phyloP scores from a whole-genome alignment of 2,888 invertebrate species.

The Fabriciana adippe region DNA sequence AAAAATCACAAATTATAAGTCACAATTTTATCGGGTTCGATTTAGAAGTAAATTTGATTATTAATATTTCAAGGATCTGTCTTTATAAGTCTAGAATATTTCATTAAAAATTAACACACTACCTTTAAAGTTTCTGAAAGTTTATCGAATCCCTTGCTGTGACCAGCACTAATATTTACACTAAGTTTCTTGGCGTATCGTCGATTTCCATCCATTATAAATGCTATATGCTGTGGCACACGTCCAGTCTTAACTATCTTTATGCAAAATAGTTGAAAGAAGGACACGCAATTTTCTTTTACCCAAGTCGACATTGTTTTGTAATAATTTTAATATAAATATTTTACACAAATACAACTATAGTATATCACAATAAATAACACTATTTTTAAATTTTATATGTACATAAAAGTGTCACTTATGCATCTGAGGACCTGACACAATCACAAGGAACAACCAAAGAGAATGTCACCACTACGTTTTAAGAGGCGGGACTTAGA shows the following conservation, averaged over 20 bases:
- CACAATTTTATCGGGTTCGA: not conserved
- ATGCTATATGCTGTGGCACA: conserved; percentile 95
- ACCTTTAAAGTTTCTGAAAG: conserved; percentile 90
- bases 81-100: not conserved
- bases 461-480: no score
- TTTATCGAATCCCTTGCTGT: conserved; percentile 91
- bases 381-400: no score
- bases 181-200: conserved; percentile 93
- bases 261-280: conserved; percentile 88
- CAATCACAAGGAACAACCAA: no score
- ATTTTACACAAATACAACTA: not conserved
- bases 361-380: not conserved
- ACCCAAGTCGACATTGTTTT: conserved; percentile 84
- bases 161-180: conserved; percentile 90
- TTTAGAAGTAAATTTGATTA: no score
- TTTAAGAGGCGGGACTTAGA: no score
- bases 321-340: not conserved
- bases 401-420: no score
- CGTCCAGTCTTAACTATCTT: conserved; percentile 89
- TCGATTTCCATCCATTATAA: conserved; percentile 99
- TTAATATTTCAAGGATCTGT: not conserved
- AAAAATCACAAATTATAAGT: conserved; percentile 48
- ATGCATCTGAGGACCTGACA: no score
- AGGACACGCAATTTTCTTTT: conserved; percentile 87
- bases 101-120: conserved; percentile 26